Percentiles rank a stretch among this genome's conserved stretches.
Evolutionary conservation across 2,888 invertebrate genomes (phyloP).

Genomic region (Thereva unica): DNA sequence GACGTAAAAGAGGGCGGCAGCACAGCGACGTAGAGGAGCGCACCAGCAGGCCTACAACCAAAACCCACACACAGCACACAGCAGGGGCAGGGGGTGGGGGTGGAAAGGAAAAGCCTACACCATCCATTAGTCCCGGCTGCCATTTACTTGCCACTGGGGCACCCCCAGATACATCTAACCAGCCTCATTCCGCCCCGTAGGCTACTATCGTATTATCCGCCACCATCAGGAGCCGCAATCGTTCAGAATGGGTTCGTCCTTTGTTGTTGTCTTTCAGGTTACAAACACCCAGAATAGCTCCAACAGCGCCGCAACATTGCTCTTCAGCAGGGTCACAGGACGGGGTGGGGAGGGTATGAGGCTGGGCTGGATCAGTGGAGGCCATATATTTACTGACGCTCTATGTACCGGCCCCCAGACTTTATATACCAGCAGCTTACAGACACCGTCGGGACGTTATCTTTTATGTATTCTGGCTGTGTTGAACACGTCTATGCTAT

Average conservation of each 20-base stretch:
- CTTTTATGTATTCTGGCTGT: slow-evolving; percentile 18
- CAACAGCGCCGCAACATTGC: slow-evolving; percentile 31
- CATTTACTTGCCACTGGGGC: slow-evolving; percentile 34
- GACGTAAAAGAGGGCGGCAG: no score
- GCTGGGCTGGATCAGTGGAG: slow-evolving; percentile 1
- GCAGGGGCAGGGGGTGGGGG: slow-evolving; percentile 3
- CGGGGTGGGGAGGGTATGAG: not conserved
- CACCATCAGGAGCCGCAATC: slow-evolving; percentile 34
- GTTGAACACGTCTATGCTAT: slow-evolving; percentile 6
- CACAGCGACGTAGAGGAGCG: no score
- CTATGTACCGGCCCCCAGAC: slow-evolving; percentile 1
- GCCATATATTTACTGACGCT: slow-evolving; percentile 17
- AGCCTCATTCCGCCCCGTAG: slow-evolving; percentile 19
- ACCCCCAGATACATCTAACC: slow-evolving; percentile 32
- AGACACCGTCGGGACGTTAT: slow-evolving; percentile 32
- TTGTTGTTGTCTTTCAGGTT: slow-evolving; percentile 32
- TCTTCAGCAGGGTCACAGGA: slow-evolving; percentile 9
- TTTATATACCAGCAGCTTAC: slow-evolving; percentile 7
- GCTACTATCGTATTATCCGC: slow-evolving; percentile 23
- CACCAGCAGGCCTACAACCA: not conserved
- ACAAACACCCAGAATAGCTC: slow-evolving; percentile 31
- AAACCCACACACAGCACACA: slow-evolving; percentile 2
- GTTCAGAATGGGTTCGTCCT: slow-evolving; percentile 35
- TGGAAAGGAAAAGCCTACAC: not conserved
- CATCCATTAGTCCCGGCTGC: slow-evolving; percentile 31